phyloP scores from a whole-genome alignment of 2,888 invertebrate genomes.

The Linnaemya vulpina region DNA sequence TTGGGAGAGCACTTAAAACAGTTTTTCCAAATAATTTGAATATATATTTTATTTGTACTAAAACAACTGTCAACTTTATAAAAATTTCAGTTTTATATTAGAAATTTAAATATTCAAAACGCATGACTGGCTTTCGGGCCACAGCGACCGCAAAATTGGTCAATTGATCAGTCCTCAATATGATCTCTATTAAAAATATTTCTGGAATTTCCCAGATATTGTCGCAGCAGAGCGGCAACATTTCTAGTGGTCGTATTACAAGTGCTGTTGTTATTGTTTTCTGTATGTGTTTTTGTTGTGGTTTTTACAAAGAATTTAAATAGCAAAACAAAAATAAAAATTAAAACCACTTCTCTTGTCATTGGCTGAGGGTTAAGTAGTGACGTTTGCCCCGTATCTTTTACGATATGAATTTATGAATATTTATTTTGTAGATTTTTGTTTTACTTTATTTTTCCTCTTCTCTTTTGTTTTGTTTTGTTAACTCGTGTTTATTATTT shows the following conservation, averaged over 20 bases:
- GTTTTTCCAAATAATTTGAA: too few relatives aligned
- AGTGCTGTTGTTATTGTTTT: slow-evolving; percentile 35
- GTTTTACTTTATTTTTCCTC: not conserved
- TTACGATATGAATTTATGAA: slow-evolving; percentile 48
- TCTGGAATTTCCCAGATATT: not conserved
- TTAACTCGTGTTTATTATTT: slow-evolving; percentile 43
- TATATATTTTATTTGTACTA: too few relatives aligned
- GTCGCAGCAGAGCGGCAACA: not conserved
- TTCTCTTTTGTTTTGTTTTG: not conserved
- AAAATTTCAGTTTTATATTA: too few relatives aligned
- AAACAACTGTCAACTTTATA: too few relatives aligned
- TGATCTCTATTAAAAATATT: too few relatives aligned
- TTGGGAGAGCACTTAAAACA: too few relatives aligned
- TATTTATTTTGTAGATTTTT: slow-evolving; percentile 14
- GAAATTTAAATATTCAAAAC: too few relatives aligned
- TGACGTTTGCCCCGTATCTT: slow-evolving; percentile 36
- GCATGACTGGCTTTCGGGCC: too few relatives aligned
- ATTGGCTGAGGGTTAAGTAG: slow-evolving; percentile 25
- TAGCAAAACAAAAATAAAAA: slow-evolving; percentile 36
- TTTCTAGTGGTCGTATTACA: slow-evolving; percentile 7
- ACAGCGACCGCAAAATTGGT: too few relatives aligned
- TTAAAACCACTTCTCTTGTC: slow-evolving; percentile 1
- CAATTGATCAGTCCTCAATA: too few relatives aligned
- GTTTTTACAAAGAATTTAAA: slow-evolving; percentile 47
- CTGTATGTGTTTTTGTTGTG: slow-evolving; percentile 53